Evolutionary conservation across 2,888 invertebrate species (phyloP), one percentile per base, ranked within the genome.

Genomic region (Nemoura dubitans): DNA sequence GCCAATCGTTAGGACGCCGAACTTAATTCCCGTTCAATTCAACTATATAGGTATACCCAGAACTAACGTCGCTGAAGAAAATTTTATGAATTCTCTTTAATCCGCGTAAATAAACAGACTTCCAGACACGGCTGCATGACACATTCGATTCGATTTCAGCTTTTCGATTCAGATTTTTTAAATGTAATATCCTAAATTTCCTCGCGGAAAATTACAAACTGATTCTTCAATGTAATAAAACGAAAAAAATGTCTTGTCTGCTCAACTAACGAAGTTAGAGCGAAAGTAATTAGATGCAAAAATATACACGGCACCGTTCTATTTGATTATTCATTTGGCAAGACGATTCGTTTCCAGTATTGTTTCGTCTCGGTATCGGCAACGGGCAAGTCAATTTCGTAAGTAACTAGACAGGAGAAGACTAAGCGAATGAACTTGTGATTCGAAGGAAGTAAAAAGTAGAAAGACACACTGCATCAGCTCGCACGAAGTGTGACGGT

Each of bases 381-480:
- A 59, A 59, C 14, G 6, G 59, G 16, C 59, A 59, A 59, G 59
- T 59, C 59, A 59, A 59, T 59, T 59, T 21, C 59, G 59, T 59
- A 59, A 59, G 59, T 59, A 59, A 59, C 59, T 59, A 59, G 59
- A 59, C 59, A 59, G 59, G 16, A 21, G 59, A 7, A 59, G 59
- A 59, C 59, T 21, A 10, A 59, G 21, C 59, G 59, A 59, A 59
- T 59, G 59, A 59, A 59, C 59, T 59, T 59, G 59, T 59, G 59
- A 59, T 3, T 21, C 21, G 59, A 21, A 59, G 21, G 59, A 59
- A 59, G 59, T 21, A 59, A 59, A 59, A 59, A 59, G 6, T 10
- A 59, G 59, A 59, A 59, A 59, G 59, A 59, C 59, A 59, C 59
- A 59, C 59, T 59, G 59, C 59, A 59, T 59, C 59, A 59, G 59